Base-by-base conservation (phyloP, 1,140 invertebrate species). In the Acromyrmex heyeri region DNA sequence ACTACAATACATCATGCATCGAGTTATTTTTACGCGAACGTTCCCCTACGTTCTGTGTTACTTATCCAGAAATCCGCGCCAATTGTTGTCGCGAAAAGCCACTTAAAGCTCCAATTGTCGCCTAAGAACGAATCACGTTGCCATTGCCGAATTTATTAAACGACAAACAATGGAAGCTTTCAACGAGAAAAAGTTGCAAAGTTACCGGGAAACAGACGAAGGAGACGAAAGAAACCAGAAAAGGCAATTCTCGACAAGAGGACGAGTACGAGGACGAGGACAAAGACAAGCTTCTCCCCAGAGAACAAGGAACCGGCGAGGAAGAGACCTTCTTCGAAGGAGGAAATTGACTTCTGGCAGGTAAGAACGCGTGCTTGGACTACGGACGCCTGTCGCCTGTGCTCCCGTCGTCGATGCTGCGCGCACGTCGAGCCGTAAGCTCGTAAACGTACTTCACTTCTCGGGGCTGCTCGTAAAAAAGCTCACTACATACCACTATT, bases 341-440 rank as follows among this genome's bases (percentile, higher is more conserved):
- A 92, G 91, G 90, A 93, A 94, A 93, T 94, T 93, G 91, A 94
- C 93, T 94, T 93, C 91, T 93, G 90, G 87, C 90, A 89, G 91
- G 86, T 87, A 81, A 82, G 30, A 83, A 90, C 92, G 76, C 93
- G 93, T 94, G 93, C 92, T 86, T 72, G 85, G 92, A 94, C 91
- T 94, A 83, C 91, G 48, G 72, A 65, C 48, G 30, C 7, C 38
- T 30, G 48, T 76, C 83, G 48, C 24, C 67, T 21, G 38, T 34
- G 44, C 65, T 73, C 73, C 48, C 61, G 55, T 67, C 75, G 48
- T 44, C 34, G 27, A 44, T 34, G 50, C 34, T 50, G 65, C 70
- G 50, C 77, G 86, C 86, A 88, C 75, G 87, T 91, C 75, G 57
- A 70, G 85, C 86, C 76, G 85, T 88, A 91, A 92, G 87, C 89